A percentile compares a stretch with the other conserved stretches of the same genome.
Conservation (phyloP, 2,113 vertebrate genomes). For the Tretioscincus oriximinensis region DNA sequence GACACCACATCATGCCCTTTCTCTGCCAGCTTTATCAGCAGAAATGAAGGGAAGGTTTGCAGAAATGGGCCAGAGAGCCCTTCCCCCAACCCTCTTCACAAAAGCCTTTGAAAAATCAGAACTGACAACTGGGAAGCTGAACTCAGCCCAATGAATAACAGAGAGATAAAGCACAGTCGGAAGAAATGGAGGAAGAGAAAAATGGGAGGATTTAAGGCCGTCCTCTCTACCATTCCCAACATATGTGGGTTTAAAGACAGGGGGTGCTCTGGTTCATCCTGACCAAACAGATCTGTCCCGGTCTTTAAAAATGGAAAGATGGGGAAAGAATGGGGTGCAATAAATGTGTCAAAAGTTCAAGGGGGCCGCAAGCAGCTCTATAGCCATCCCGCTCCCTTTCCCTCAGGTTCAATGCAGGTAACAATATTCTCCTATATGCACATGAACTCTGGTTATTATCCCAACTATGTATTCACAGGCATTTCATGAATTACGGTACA, state of each 20-base stretch:
- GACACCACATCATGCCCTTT: background rate
- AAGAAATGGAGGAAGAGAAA: background rate
- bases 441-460: background rate
- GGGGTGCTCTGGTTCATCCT: background rate
- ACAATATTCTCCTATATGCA: background rate
- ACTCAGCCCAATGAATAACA: background rate
- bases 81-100: conserved; percentile 23
- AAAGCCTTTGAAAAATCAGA: conserved; percentile 33
- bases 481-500: too few relatives aligned
- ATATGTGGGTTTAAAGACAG: background rate
- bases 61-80: background rate
- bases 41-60: background rate
- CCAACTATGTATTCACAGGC: background rate
- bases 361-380: background rate
- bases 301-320: too few relatives aligned
- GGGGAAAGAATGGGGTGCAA: background rate
- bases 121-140: conserved; percentile 29
- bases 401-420: background rate
- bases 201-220: background rate
- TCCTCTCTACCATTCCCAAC: too few relatives aligned
- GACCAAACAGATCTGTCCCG: background rate
- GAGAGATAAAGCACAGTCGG: conserved; percentile 1
- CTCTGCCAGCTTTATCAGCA: background rate
- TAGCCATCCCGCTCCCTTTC: background rate
- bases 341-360: background rate